Conservation (phyloP, 2,113 vertebrate species). For the Larimichthys polyactis region DNA sequence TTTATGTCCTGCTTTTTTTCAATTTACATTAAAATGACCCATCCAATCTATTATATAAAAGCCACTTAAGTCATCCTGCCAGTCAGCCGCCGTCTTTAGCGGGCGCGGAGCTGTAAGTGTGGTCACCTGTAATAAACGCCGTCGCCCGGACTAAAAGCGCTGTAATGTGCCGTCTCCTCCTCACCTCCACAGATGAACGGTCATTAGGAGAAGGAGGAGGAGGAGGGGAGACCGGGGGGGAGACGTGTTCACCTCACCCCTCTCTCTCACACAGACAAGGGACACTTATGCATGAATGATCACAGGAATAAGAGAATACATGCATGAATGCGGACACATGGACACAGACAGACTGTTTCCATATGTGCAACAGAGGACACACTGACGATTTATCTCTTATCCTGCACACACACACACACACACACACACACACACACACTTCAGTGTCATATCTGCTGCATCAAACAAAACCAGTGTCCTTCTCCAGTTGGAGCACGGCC, state of each 20-base stretch:
- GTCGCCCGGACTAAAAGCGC: conserved; percentile 59
- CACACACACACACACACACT: conserved; percentile 14
- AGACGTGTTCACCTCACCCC: conserved; percentile 17
- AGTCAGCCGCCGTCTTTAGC: conserved; percentile 46
- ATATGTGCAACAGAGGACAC: conserved; percentile 18
- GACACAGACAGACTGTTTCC: conserved; percentile 17
- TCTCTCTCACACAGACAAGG: conserved; percentile 7
- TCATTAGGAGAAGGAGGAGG: conserved; percentile 54
- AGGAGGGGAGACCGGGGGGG: not conserved
- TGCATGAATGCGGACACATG: conserved; percentile 12
- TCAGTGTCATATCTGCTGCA: conserved; percentile 7
- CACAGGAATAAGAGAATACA: not conserved
- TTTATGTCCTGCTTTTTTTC: conserved; percentile 28
- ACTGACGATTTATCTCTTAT: not conserved
- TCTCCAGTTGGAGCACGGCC: conserved; percentile 58
- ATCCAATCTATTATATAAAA: conserved; percentile 61
- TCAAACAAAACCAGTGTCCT: conserved; percentile 47
- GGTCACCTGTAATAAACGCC: conserved; percentile 65
- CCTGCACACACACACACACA: not conserved
- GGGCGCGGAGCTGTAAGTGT: conserved; percentile 43
- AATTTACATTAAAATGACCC: conserved; percentile 53
- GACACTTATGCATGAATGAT: conserved; percentile 30
- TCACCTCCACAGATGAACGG: conserved; percentile 57
- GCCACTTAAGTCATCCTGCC: conserved; percentile 37
- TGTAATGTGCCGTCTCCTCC: conserved; percentile 60